Evolutionary conservation across 2,113 vertebrate genomes (phyloP).

Genomic region (Polypterus senegalus): DNA sequence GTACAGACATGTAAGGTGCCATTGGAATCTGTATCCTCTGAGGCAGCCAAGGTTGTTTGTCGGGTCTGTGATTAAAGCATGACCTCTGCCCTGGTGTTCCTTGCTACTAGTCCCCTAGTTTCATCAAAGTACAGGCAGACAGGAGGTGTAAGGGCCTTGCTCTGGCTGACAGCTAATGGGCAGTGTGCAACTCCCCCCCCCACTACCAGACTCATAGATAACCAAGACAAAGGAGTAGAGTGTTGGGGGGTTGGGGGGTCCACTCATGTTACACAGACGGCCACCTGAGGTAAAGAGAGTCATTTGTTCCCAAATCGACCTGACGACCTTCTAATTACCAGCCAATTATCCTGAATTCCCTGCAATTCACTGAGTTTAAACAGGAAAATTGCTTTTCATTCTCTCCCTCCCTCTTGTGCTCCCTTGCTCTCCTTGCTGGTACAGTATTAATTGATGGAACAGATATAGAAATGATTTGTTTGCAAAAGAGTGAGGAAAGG

Average conservation of each 20-base stretch:
- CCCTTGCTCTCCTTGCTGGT: conserved; percentile 1
- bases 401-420: conserved; percentile 13
- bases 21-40: too few relatives aligned
- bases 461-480: neutral
- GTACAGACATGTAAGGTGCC: too few relatives aligned
- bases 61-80: too few relatives aligned
- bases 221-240: conserved; percentile 29
- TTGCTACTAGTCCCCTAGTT: too few relatives aligned
- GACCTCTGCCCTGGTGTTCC: too few relatives aligned
- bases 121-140: too few relatives aligned
- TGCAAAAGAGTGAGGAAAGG: too few relatives aligned
- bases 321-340: conserved; percentile 75
- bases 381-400: conserved; percentile 39
- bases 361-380: conserved; percentile 40
- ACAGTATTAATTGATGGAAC: neutral
- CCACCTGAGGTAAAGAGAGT: conserved; percentile 70
- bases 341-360: conserved; percentile 71
- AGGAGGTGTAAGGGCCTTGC: too few relatives aligned
- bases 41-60: too few relatives aligned
- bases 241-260: conserved; percentile 22
- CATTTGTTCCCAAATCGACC: conserved; percentile 73
- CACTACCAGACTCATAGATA: conserved; percentile 25
- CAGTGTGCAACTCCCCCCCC: too few relatives aligned
- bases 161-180: too few relatives aligned
- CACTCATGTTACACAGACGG: conserved; percentile 47